phyloP scores from a whole-genome alignment of 2,113 vertebrate genomes.

The Lampris megalopsis region DNA sequence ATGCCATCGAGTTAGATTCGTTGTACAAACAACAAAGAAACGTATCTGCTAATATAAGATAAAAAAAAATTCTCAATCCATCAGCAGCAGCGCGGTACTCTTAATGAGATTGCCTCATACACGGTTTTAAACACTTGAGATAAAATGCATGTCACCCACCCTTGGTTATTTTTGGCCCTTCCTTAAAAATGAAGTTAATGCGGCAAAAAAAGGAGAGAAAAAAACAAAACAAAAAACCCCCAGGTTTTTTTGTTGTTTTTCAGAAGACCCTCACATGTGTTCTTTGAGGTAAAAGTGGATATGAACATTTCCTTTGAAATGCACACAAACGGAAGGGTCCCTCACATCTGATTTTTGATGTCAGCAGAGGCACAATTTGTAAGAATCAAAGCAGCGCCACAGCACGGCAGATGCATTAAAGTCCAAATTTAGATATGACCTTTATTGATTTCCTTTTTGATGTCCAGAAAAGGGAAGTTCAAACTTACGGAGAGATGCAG shows the following conservation, averaged over 20 bases:
- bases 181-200: not conserved
- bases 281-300: not conserved
- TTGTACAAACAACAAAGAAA: too few species aligned
- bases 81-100: too few species aligned
- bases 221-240: too few species aligned
- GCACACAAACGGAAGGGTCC: not conserved
- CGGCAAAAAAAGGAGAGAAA: too few species aligned
- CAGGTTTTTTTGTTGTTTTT: not conserved
- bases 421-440: constrained; percentile 7
- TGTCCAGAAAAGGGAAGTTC: constrained; percentile 47
- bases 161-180: constrained; percentile 2
- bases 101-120: too few species aligned
- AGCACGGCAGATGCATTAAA: not conserved
- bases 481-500: not conserved
- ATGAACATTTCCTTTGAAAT: not conserved
- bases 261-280: not conserved
- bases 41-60: too few species aligned
- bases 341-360: not conserved
- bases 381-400: not conserved
- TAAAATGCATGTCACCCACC: constrained; percentile 12
- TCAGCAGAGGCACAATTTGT: not conserved
- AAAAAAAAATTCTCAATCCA: too few species aligned
- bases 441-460: constrained; percentile 60
- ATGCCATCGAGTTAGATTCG: too few species aligned
- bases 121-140: too few species aligned